Conservation (phyloP, 2,797 vertebrate species). For the Micropoecilia bifurca region DNA sequence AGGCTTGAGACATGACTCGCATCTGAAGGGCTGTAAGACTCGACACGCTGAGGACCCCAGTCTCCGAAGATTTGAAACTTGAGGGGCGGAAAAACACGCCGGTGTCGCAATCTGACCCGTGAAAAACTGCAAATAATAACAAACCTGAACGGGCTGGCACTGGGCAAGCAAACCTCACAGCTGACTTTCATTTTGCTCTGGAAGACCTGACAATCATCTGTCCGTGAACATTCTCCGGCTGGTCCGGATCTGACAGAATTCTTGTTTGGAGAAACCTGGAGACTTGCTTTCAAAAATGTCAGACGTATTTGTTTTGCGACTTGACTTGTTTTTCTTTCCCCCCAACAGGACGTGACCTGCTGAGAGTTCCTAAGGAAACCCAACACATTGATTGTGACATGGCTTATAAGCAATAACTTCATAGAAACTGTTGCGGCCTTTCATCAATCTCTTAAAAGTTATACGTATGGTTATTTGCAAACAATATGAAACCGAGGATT, state of each 20-base stretch:
- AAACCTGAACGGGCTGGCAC: neutral
- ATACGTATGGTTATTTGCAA: no score
- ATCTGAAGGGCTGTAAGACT: neutral
- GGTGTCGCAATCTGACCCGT: slow-evolving; percentile 14
- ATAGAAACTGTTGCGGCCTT: no score
- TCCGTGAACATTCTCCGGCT: neutral
- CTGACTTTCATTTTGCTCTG: slow-evolving; percentile 6
- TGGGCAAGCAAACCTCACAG: neutral
- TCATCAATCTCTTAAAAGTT: no score
- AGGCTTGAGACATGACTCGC: neutral
- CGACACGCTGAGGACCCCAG: slow-evolving; percentile 4
- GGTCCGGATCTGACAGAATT: neutral
- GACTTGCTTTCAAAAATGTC: neutral
- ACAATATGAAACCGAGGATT: no score
- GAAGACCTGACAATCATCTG: neutral
- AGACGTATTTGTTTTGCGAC: neutral
- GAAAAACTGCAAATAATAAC: slow-evolving; percentile 5
- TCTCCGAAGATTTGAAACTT: slow-evolving; percentile 12
- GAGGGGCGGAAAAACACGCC: slow-evolving; percentile 17
- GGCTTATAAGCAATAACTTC: neutral
- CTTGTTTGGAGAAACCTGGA: neutral
- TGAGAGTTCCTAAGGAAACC: neutral
- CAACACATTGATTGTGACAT: neutral
- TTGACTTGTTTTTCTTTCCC: neutral
- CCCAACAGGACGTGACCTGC: neutral